Percentiles rank a stretch among this genome's conserved stretches.
Conservation (phyloP, 2,797 vertebrate genomes). For the Petrocephalus sullivani region DNA sequence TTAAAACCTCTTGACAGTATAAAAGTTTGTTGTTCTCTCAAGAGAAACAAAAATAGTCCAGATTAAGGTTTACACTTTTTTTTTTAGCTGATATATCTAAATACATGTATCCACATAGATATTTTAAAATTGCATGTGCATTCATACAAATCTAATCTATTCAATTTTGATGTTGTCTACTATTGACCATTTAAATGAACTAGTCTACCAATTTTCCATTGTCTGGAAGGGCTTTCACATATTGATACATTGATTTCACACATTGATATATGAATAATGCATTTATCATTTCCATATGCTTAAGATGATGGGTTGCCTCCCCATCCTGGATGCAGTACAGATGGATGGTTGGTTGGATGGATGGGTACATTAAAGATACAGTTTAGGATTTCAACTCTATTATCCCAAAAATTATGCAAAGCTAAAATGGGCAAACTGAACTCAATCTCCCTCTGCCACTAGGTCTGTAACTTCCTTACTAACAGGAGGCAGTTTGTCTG, state of each 20-base stretch:
- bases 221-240: not conserved
- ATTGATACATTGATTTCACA: not conserved
- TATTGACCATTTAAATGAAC: not conserved
- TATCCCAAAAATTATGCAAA: not conserved
- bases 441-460: not conserved
- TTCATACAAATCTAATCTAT: not conserved
- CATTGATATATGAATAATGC: not conserved
- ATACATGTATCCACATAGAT: not conserved
- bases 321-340: not conserved
- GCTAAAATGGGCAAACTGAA: not conserved
- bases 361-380: not conserved
- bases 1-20: not conserved
- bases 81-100: not conserved
- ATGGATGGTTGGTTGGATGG: not conserved
- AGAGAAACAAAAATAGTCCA: not conserved
- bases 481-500: not conserved
- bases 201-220: not conserved
- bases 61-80: not conserved
- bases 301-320: not conserved
- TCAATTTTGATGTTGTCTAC: not conserved
- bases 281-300: not conserved
- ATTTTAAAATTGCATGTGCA: not conserved
- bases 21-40: not conserved
- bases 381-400: not conserved
- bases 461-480: not conserved